phyloP scores from a whole-genome alignment of 53 echinoderm and acorn worm genomes.

The Luidia sarsii region DNA sequence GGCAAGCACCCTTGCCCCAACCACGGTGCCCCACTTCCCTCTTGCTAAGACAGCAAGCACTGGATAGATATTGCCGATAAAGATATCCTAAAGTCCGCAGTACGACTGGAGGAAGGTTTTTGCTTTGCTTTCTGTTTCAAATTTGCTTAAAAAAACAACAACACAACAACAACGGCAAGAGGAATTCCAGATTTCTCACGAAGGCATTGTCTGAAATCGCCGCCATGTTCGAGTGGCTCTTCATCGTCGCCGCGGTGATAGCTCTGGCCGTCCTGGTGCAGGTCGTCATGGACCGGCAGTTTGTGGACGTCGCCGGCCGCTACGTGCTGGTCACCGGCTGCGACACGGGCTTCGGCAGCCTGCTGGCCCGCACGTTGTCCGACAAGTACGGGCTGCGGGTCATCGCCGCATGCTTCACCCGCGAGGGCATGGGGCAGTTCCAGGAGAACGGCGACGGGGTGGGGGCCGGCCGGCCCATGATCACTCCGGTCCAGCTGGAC shows the following conservation, averaged over 20 bases:
- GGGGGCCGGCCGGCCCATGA: background rate
- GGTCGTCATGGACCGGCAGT: constrained; percentile 24
- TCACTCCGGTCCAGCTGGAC: constrained; percentile 28
- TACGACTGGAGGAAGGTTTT: too few species aligned
- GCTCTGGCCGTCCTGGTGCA: background rate
- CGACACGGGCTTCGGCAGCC: constrained; percentile 29
- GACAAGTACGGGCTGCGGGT: background rate
- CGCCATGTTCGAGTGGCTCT: constrained; percentile 23
- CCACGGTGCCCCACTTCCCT: too few species aligned
- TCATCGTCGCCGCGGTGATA: constrained; percentile 30
- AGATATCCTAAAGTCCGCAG: too few species aligned
- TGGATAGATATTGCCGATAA: too few species aligned
- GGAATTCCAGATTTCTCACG: too few species aligned
- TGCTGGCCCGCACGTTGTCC: constrained; percentile 12
- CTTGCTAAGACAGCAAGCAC: too few species aligned
- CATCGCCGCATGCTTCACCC: constrained; percentile 22
- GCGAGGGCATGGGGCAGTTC: constrained; percentile 3
- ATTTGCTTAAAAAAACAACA: too few species aligned
- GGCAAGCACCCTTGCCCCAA: too few species aligned
- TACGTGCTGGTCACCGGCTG: constrained; percentile 43
- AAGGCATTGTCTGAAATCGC: too few species aligned
- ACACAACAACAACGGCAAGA: too few species aligned
- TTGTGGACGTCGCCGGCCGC: background rate
- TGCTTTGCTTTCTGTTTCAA: too few species aligned
- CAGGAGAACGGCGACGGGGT: constrained; percentile 18